Evolutionary conservation across 1,140 invertebrate genomes (phyloP), one percentile per base, ranked within the genome.

Genomic region (Phenacoccus solenopsis): DNA sequence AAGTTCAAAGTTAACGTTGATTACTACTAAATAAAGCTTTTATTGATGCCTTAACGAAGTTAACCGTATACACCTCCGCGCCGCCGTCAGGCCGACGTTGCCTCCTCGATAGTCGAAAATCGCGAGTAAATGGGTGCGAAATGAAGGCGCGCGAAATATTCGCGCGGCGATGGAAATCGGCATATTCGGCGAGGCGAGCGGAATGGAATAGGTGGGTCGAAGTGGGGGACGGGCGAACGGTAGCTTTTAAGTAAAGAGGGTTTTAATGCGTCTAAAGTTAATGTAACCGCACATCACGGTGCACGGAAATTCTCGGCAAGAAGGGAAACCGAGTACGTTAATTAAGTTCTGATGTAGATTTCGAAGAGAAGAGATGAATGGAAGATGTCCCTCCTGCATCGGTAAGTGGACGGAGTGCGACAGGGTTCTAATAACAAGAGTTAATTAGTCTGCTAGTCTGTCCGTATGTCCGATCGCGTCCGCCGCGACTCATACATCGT

Each of bases 181-280:
- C 59, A 64, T 64, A 25, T 64, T 64, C 25, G 25, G 30, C 30
- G 30, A 5, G 30, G 30, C 30, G 30, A 5, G 5, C 30, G 5
- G 30, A 32, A 13, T 5, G 30, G 13, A 7, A n/a, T n/a, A 9
- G 38, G 38, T 9, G 38, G 38, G 16, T 24, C 59, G 59, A 2
- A 10, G 56, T 59, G 20, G 22, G 9, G 10, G 25, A 64, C 59
- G 59, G n/a, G 59, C 25, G 20, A 27, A 24, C 25, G 59, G 59
- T 64, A 27, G 59, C 59, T 64, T 64, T 64, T 64, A 64, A 64
- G 59, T 64, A 64, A 64, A 64, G 59, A 64, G 59, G 59, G 59
- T 64, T 64, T 64, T 64, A 64, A 64, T 64, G 59, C 59, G 59
- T 64, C 59, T 64, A 64, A 64, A 64, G 59, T 64, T 64, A 64